A percentile compares a stretch with the other conserved stretches of the same genome.
phyloP scores from a whole-genome alignment of 2,797 vertebrate genomes.

The Phoebastria nigripes region DNA sequence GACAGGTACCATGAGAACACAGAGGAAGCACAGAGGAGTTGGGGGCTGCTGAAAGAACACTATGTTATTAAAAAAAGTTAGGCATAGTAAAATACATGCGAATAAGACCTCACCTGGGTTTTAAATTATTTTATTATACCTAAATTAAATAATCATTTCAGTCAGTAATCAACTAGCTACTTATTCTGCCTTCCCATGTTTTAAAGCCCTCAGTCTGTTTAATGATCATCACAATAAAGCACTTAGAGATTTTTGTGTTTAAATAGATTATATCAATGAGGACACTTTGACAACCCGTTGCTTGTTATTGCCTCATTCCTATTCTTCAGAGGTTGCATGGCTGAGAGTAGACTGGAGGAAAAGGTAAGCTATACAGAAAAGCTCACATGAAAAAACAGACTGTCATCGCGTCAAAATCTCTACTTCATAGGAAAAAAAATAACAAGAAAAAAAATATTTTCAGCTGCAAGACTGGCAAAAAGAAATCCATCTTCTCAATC shows the following conservation, averaged over 20 bases:
- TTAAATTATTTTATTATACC: background rate
- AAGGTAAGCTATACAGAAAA: background rate
- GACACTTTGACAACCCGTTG: background rate
- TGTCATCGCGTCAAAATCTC: background rate
- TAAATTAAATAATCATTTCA: background rate
- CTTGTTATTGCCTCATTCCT: background rate
- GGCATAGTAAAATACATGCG: background rate
- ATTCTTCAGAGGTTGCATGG: background rate
- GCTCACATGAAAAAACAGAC: background rate
- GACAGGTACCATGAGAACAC: fast-evolving
- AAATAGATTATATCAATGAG: background rate
- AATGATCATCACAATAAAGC: background rate
- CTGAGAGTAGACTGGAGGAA: background rate
- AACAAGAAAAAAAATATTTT: background rate
- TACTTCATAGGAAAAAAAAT: background rate
- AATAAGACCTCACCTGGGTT: background rate
- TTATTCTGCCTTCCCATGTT: background rate
- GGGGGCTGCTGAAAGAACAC: background rate
- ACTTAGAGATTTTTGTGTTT: background rate
- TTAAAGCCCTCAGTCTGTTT: background rate
- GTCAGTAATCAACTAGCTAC: background rate
- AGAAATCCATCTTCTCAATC: background rate
- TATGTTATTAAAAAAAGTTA: background rate
- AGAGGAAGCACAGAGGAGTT: background rate
- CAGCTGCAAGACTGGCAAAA: background rate